phyloP scores from a whole-genome alignment of 2,888 invertebrate genomes.

The Dolichopus griseipennis region DNA sequence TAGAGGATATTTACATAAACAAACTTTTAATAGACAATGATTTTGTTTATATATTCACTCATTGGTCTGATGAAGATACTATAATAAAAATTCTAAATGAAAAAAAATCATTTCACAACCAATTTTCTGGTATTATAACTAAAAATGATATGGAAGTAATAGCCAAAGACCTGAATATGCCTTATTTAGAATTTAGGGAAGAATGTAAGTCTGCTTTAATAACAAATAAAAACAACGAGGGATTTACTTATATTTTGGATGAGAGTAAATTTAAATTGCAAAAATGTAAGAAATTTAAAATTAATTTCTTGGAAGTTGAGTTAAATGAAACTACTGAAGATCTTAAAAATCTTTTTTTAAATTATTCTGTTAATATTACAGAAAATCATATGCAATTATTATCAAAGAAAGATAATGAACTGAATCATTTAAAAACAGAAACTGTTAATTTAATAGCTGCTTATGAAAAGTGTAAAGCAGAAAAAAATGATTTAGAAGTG shows the following conservation, averaged over 20 bases:
- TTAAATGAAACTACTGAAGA: neutral
- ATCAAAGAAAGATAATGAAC: conserved; percentile 7
- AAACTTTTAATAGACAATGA: neutral
- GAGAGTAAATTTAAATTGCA: conserved; percentile 14
- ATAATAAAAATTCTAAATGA: conserved; percentile 2
- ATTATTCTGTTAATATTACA: conserved; percentile 8
- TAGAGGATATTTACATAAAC: neutral
- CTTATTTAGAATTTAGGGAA: conserved; percentile 12
- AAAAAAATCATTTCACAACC: neutral
- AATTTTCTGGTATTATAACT: conserved; percentile 13
- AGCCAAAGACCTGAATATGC: conserved; percentile 16
- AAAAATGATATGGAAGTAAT: conserved; percentile 13
- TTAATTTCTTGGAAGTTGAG: conserved; percentile 11
- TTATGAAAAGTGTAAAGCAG: conserved; percentile 11
- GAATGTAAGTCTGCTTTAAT: conserved; percentile 15
- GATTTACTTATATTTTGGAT: conserved; percentile 16
- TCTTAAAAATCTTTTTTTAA: conserved; percentile 9
- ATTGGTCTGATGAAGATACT: neutral
- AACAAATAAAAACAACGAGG: conserved; percentile 11
- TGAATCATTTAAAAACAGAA: conserved; percentile 14
- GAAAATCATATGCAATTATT: neutral
- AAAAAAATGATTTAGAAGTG: conserved; percentile 14
- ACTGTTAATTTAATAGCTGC: conserved; percentile 7
- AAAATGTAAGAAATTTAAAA: conserved; percentile 14
- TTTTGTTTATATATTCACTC: neutral